Conservation (phyloP, 2,888 invertebrate genomes). For the Argyra leucocephala region DNA sequence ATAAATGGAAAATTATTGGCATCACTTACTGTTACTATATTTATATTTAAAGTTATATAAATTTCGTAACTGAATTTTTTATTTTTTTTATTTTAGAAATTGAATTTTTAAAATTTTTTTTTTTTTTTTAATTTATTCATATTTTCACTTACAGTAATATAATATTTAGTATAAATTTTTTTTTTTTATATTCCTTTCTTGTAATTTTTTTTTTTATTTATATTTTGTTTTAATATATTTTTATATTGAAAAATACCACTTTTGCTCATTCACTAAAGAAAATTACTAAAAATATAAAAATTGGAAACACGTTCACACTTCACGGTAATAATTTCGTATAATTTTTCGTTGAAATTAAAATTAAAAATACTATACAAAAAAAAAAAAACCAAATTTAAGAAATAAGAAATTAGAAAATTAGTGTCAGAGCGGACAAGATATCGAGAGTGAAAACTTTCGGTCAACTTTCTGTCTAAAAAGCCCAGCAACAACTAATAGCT, state of each 20-base stretch:
- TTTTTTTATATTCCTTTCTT: neutral
- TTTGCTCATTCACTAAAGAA: neutral
- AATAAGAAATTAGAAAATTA: neutral
- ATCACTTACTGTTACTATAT: neutral
- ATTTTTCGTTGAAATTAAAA: neutral
- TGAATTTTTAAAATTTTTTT: neutral
- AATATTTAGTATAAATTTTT: no score
- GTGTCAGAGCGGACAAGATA: neutral
- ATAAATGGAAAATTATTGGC: constrained; percentile 6
- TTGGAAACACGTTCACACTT: neutral
- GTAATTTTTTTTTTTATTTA: neutral
- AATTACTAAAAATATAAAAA: neutral
- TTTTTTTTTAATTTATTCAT: neutral
- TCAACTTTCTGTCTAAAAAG: constrained; percentile 6
- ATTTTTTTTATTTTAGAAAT: neutral
- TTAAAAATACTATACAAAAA: no score
- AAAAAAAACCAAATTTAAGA: no score
- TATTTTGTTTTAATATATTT: neutral
- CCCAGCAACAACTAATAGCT: neutral
- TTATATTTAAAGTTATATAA: neutral
- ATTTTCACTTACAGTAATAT: constrained; percentile 2
- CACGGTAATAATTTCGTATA: neutral
- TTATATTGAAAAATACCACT: neutral
- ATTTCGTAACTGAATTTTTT: neutral
- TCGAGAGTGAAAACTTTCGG: constrained; percentile 1